Conservation (phyloP, 2,797 vertebrate genomes). For the Sciurus carolinensis region DNA sequence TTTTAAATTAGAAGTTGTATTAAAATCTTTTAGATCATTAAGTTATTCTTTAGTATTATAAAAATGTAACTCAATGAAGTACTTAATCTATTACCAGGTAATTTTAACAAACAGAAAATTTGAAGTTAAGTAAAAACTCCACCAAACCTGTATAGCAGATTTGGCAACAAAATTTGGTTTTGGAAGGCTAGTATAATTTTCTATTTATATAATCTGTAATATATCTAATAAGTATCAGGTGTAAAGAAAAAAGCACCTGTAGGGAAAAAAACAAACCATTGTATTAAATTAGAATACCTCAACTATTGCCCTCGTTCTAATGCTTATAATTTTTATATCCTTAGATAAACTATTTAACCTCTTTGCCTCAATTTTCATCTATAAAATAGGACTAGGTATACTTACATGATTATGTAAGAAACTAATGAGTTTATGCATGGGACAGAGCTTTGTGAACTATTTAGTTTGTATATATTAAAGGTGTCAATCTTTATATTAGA, state of each 20-base stretch:
- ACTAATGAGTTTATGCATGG: not conserved
- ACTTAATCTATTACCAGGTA: not conserved
- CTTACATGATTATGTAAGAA: not conserved
- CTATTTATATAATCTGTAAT: not conserved
- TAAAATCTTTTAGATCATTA: not conserved
- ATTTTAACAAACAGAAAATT: not conserved
- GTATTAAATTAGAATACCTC: not conserved
- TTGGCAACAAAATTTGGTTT: not conserved
- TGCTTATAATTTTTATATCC: not conserved
- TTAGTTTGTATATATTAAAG: not conserved
- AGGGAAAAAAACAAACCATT: not conserved
- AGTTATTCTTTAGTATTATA: not conserved
- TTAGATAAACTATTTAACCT: not conserved
- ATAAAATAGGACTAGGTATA: not conserved
- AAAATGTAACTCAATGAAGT: not conserved
- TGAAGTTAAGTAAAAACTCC: not conserved
- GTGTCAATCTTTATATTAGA: not conserved
- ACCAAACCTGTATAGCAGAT: not conserved
- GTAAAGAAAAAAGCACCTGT: not conserved
- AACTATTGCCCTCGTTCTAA: not conserved
- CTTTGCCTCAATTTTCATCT: not conserved
- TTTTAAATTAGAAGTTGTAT: not conserved
- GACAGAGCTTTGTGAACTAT: not conserved
- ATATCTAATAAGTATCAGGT: not conserved
- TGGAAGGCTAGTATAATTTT: not conserved